A percentile compares a stretch with the other conserved stretches of the same genome.
Conservation (phyloP, 2,113 vertebrate species). For the Acinonyx jubatus region DNA sequence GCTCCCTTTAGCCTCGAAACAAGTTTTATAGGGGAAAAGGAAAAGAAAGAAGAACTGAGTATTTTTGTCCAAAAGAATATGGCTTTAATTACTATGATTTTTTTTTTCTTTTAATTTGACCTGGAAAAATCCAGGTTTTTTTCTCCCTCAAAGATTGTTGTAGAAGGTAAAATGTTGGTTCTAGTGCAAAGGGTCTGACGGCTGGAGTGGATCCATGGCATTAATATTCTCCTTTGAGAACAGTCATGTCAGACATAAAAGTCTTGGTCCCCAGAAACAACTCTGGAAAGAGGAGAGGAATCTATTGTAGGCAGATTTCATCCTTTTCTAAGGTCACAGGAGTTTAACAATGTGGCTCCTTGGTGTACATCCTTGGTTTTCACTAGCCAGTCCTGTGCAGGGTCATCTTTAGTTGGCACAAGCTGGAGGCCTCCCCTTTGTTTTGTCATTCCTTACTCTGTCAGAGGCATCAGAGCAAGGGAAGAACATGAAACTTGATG, state of each 20-base stretch:
- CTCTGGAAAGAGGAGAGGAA: not conserved
- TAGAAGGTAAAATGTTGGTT: not conserved
- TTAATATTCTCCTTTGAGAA: not conserved
- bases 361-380: not conserved
- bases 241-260: not conserved
- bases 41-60: not conserved
- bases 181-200: not conserved
- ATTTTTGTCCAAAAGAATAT: not conserved
- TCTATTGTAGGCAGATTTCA: not conserved
- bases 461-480: not conserved
- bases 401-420: not conserved
- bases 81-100: not conserved
- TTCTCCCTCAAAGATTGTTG: not conserved
- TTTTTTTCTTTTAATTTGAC: conserved; percentile 40
- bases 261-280: not conserved
- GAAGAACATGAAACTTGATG: not conserved
- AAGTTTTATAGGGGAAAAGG: not conserved
- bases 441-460: not conserved
- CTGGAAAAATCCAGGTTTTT: not conserved
- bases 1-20: conserved; percentile 21
- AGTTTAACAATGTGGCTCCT: not conserved
- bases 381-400: not conserved
- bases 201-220: not conserved
- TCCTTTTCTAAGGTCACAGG: not conserved
- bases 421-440: not conserved